Evolutionary conservation across 2,888 invertebrate genomes (phyloP).

Genomic region (Drosophila ustulata): DNA sequence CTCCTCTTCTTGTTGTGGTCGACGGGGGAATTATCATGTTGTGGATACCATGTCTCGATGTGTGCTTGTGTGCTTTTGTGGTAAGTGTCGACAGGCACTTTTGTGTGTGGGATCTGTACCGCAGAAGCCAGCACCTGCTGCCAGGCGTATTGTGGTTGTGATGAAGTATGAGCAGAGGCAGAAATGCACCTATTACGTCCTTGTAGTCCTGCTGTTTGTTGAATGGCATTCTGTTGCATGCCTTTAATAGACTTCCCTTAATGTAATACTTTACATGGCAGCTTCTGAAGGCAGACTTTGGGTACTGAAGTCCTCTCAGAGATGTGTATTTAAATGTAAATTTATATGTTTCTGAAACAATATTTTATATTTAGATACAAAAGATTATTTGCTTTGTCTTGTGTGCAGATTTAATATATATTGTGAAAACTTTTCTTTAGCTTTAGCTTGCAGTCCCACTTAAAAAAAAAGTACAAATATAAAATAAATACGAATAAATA

Average conservation of each 20-base stretch:
- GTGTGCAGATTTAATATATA: no score
- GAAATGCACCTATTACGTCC: constrained; percentile 21
- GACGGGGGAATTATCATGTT: constrained; percentile 4
- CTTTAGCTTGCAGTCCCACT: no score
- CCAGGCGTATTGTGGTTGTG: constrained; percentile 19
- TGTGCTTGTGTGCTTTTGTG: not conserved
- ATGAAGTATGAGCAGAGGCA: constrained; percentile 24
- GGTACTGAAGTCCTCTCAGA: no score
- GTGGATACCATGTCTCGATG: not conserved
- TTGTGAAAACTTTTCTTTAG: no score
- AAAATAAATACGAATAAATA: no score
- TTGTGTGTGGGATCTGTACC: constrained; percentile 10
- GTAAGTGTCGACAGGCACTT: constrained; percentile 24
- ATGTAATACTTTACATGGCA: no score
- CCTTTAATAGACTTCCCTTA: not conserved
- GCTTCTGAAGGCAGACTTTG: no score
- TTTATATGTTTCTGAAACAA: no score
- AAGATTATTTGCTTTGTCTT: no score
- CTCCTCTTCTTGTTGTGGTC: constrained; percentile 1
- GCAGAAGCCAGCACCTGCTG: constrained; percentile 16
- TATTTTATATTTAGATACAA: no score
- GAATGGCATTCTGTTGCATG: constrained; percentile 7
- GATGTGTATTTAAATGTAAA: no score
- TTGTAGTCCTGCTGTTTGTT: constrained; percentile 4
- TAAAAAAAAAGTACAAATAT: no score